Percentiles rank a stretch among this genome's conserved stretches.
Conservation (phyloP, 2,888 invertebrate species). For the Frankliniella fusca region DNA sequence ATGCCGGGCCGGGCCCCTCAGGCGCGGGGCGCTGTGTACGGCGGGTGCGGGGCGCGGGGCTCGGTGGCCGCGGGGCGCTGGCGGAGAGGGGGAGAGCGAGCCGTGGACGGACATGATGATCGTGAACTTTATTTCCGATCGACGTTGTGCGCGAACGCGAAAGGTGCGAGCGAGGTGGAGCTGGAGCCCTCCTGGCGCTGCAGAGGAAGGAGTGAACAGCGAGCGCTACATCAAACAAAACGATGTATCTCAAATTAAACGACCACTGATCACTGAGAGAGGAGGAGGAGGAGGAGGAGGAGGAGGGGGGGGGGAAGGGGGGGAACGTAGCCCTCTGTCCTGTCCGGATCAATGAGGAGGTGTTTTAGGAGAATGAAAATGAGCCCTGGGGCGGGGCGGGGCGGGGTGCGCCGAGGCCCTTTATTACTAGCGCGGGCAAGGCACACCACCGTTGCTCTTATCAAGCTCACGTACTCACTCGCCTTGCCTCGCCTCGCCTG, state of each 20-base stretch:
- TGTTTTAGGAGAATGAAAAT: slow-evolving; percentile 18
- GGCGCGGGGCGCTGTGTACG: background rate
- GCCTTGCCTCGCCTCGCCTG: background rate
- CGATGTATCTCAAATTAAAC: background rate
- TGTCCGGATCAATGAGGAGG: slow-evolving; percentile 1
- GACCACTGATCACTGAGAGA: background rate
- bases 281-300: no score
- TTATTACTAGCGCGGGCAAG: background rate
- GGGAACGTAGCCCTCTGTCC: background rate
- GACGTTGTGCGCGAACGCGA: no score
- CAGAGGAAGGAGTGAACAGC: background rate
- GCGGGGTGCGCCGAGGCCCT: background rate
- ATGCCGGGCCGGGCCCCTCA: background rate
- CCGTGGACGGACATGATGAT: background rate
- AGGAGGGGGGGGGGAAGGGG: no score
- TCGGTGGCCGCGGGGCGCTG: background rate
- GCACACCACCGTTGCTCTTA: background rate
- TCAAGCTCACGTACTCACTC: background rate
- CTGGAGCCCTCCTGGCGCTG: background rate
- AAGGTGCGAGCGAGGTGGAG: background rate
- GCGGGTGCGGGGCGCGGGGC: background rate
- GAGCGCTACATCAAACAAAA: no score
- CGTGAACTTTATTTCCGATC: no score
- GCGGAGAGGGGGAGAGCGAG: background rate
- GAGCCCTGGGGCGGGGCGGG: background rate